Evolutionary conservation across 2,888 invertebrate species (phyloP), one percentile per base, ranked within the genome.

Genomic region (Laspeyria flexula): DNA sequence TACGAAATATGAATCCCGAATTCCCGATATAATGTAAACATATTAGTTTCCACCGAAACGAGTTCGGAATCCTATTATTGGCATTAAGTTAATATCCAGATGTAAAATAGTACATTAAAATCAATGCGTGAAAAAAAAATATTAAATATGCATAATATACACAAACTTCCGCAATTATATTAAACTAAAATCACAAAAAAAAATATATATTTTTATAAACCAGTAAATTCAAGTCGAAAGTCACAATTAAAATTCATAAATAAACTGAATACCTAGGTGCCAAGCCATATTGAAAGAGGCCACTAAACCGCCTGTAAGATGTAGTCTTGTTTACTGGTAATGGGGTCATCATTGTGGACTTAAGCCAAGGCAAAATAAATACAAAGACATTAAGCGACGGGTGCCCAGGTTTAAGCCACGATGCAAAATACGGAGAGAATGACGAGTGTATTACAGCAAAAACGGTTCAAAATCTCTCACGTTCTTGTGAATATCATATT

Each of bases 391-490:
- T 33, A 43, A 43, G 33, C 33, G 33, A 34, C 25, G 21, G 23
- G 33, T 43, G 29, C 35, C 29, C n/a, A 11, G 35, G 16, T 27
- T 41, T n/a, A 40, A 40, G 10, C 7, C 40, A 27, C 34, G 34
- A 15, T 21, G 18, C 16, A 33, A 31, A 45, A 37, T 25, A 1
- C 13, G 21, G 5, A 13, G 15, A 16, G 25, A 39, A 25, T 38
- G 31, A 34, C 7, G 40, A 34, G 34, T 46, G 18, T 40, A 46
- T 40, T 40, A 46, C 18, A n/a, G 40, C 21, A 18, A 35, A 35
- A 41, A 47, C 21, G 18, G 21, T 41, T 21, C 29, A 18, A 11
- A 27, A 41, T 33, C 12, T 41, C 33, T 41, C n/a, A 3, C n/a
- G 11, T 47, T 34, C 6, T 21, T 6, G 12, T 33, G 33, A 40